Evolutionary conservation across 2,113 vertebrate genomes (phyloP).

Genomic region (Vireo altiloquus): DNA sequence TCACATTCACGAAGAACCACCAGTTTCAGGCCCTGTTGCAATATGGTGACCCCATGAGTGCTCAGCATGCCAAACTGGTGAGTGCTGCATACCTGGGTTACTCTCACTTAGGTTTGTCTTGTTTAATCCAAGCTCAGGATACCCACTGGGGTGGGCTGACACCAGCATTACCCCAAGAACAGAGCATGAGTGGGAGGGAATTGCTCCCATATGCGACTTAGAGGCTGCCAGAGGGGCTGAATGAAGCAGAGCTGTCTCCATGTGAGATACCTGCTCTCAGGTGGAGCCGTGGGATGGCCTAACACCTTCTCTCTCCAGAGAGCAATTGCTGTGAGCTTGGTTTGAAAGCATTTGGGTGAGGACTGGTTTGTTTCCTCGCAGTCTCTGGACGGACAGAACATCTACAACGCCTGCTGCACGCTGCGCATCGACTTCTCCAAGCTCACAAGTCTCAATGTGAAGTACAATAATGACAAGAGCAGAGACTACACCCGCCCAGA

Average conservation of each 20-base stretch:
- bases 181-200: neutral
- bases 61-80: constrained; percentile 93
- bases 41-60: constrained; percentile 85
- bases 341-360: neutral
- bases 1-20: constrained; percentile 96
- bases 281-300: neutral
- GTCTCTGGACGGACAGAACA: constrained; percentile 96
- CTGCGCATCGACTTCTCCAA: constrained; percentile 95
- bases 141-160: neutral
- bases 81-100: constrained; percentile 9
- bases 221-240: neutral
- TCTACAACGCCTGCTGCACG: constrained; percentile 95
- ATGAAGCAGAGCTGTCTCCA: neutral
- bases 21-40: constrained; percentile 95
- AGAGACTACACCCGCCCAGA: constrained; percentile 93
- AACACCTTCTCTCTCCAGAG: neutral
- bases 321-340: neutral
- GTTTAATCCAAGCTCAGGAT: neutral
- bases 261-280: neutral
- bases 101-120: neutral
- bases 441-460: constrained; percentile 92
- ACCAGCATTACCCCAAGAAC: neutral
- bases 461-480: constrained; percentile 97
- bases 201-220: accelerated
- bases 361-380: constrained; percentile 23